Conservation (phyloP, 2,113 vertebrate genomes). For the Fregetta grallaria region DNA sequence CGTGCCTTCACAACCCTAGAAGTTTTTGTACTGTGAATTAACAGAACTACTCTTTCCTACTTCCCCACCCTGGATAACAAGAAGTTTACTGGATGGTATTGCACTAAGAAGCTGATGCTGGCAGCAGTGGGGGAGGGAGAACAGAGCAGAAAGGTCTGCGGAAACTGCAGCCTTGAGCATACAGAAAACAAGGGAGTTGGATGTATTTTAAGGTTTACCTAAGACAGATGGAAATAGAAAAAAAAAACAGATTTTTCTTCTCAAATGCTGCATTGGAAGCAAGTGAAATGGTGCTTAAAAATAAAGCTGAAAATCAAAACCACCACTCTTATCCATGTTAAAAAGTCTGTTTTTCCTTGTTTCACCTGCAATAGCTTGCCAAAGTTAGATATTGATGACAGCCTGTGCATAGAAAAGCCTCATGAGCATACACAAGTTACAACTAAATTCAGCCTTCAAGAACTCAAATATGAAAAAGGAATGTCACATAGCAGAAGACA, state of each 20-base stretch:
- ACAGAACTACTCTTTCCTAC: background rate
- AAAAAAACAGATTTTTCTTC: background rate
- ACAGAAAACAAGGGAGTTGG: background rate
- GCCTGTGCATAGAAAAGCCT: background rate
- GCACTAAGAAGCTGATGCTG: background rate
- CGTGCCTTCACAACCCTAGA: background rate
- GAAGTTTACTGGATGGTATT: background rate
- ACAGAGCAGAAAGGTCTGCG: background rate
- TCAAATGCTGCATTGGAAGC: background rate
- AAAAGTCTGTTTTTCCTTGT: background rate
- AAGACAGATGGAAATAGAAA: background rate
- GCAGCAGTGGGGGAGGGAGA: background rate
- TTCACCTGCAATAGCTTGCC: background rate
- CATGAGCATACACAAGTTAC: background rate
- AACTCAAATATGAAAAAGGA: background rate
- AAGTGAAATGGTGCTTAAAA: background rate
- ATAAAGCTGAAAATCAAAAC: background rate
- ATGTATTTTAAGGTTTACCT: background rate
- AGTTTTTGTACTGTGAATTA: background rate
- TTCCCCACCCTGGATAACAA: background rate
- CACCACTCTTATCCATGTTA: background rate
- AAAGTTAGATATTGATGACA: background rate
- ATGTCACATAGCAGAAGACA: background rate
- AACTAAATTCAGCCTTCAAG: background rate
- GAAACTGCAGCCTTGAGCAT: background rate